Conservation (phyloP, 2,113 vertebrate species). For the Cygnus buccinator region DNA sequence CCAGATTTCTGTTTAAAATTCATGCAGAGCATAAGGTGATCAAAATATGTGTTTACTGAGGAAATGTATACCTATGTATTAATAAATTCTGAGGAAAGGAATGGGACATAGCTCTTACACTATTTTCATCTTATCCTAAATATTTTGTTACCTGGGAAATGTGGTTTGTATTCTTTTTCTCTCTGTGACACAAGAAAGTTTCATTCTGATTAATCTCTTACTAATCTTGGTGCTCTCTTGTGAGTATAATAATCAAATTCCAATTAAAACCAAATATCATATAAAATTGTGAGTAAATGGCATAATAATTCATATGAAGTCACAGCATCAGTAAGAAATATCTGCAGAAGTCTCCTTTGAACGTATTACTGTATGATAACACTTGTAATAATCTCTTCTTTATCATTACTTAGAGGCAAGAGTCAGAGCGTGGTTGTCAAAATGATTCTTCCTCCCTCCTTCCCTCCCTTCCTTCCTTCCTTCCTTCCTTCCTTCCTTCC, state of each 20-base stretch:
- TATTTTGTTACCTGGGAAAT: not conserved
- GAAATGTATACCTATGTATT: not conserved
- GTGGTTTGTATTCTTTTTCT: not conserved
- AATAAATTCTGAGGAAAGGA: not conserved
- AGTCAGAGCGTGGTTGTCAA: not conserved
- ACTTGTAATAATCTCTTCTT: not conserved
- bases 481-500: not conserved
- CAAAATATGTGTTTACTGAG: fast-evolving
- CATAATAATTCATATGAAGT: not conserved
- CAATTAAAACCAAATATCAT: not conserved
- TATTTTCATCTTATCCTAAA: not conserved
- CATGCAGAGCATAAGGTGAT: not conserved
- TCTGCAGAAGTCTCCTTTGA: not conserved
- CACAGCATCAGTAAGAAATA: not conserved
- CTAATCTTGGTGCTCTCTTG: not conserved
- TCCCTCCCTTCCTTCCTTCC: too few species aligned
- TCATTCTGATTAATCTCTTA: not conserved
- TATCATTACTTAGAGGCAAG: not conserved
- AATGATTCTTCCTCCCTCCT: not conserved
- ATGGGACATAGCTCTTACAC: not conserved
- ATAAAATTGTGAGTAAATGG: not conserved
- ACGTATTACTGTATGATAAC: not conserved
- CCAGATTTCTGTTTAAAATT: not conserved
- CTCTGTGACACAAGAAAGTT: not conserved
- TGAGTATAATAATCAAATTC: not conserved